phyloP scores from a whole-genome alignment of 2,113 vertebrate genomes.

The Chlorodrepanis virens region DNA sequence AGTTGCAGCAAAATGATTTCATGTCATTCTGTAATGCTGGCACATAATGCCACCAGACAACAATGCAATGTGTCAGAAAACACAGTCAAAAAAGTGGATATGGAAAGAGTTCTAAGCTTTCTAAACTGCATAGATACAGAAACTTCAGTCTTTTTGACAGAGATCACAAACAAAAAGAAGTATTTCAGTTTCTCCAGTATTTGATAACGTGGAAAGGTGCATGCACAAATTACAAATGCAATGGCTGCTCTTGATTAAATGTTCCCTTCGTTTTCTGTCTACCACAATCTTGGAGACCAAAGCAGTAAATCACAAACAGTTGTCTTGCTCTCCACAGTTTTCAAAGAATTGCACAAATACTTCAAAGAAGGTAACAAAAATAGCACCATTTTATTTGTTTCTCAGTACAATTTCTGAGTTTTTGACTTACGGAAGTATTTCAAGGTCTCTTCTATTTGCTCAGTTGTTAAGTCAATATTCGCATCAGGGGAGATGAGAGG shows the following conservation, averaged over 20 bases:
- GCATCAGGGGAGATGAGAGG: slow-evolving; percentile 89
- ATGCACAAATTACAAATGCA: not conserved
- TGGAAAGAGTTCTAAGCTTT: not conserved
- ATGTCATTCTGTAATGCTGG: not conserved
- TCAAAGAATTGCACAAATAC: not conserved
- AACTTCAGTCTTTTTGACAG: not conserved
- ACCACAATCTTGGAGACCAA: not conserved
- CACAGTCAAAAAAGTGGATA: not conserved
- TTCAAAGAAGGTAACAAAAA: not conserved
- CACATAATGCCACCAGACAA: not conserved
- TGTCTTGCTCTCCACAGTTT: not conserved
- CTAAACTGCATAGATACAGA: not conserved
- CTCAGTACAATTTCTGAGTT: not conserved
- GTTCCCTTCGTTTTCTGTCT: not conserved
- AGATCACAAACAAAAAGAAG: not conserved
- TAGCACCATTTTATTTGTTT: not conserved
- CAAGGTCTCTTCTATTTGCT: slow-evolving; percentile 97
- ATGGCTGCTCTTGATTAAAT: not conserved
- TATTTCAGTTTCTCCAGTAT: not conserved
- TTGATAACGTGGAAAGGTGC: not conserved
- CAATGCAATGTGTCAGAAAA: not conserved
- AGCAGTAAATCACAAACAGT: not conserved
- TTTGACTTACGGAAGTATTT: slow-evolving; percentile 95
- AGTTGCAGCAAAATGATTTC: not conserved
- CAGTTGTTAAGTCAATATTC: slow-evolving; percentile 88